These are phyloP conservation scores for Scomberomorus guttatus DNA, from an alignment of 2,797 vertebrate species.

Conservation along the genomic window DNA sequence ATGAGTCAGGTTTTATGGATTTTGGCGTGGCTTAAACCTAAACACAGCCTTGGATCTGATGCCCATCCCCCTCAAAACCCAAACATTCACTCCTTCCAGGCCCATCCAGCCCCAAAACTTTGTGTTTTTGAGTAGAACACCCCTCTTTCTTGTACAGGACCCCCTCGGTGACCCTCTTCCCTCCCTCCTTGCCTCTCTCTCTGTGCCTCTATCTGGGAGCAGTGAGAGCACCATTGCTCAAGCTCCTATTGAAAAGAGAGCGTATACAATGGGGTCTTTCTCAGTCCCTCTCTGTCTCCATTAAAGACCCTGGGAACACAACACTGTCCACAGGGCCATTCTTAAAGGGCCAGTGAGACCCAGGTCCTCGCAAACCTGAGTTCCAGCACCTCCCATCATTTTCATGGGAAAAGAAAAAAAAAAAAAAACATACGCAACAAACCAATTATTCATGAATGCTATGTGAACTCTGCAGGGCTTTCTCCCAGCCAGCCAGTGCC, in stretches of 20 bases:
- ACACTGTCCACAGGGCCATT: constrained; percentile 75
- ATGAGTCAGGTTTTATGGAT: constrained; percentile 47
- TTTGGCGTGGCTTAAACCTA: constrained; percentile 39
- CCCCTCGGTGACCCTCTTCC: constrained; percentile 68
- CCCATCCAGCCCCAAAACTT: constrained; percentile 60
- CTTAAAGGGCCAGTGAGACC: constrained; percentile 84
- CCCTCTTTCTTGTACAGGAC: constrained; percentile 71
- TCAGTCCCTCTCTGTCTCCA: constrained; percentile 83
- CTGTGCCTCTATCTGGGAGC: constrained; percentile 71
- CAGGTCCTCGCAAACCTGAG: constrained; percentile 60
- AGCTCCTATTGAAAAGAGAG: constrained; percentile 82
- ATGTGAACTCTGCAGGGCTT: constrained; percentile 38
- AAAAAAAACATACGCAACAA: constrained; percentile 30
- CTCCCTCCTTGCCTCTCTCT: constrained; percentile 60
- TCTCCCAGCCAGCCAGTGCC: constrained; percentile 23
- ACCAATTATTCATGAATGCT: constrained; percentile 60
- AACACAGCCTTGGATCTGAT: constrained; percentile 29
- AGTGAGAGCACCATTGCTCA: constrained; percentile 80
- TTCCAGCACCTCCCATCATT: constrained; percentile 46
- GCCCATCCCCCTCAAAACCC: constrained; percentile 63
- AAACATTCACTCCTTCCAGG: constrained; percentile 61
- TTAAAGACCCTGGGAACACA: constrained; percentile 88
- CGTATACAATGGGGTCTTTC: constrained; percentile 88
- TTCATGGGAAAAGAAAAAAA: constrained; percentile 47
- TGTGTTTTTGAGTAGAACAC: constrained; percentile 72